Base-by-base conservation (phyloP, 2,888 invertebrate species). In the Parnassius glacialis region DNA sequence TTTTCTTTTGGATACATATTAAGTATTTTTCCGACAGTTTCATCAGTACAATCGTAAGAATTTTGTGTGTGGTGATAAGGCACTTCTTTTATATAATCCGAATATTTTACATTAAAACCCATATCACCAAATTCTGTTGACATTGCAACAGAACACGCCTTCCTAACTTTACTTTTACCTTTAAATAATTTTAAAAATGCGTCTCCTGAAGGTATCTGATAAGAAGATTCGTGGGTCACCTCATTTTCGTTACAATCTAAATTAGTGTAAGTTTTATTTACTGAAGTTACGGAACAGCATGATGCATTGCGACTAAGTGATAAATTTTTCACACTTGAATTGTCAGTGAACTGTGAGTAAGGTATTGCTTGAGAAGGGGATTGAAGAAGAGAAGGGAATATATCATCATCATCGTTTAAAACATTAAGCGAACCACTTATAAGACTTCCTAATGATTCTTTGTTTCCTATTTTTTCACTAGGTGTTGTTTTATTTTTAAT, bases 241-340 rank as follows among this genome's bases (percentile, higher is more conserved):
- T 62, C 52, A 65, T 74, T 76, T 65, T 79, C 79, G 57, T 81
- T 80, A 7, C 64, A 62, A 52, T 90, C 90, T 44, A 90, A 68
- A 65, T 90, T 81, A 70, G 81, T 86, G 54, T 87, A 90, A 0
- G 78, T 79, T 64, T 83, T 84, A 52, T 72, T 77, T 16, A 87
- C 67, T 0, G 86, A 81, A 0, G 65, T 63, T 0, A 86, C 78
- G 0, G 89, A 86, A 20, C 71, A 73, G 34, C 71, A 61, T 0
- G 88, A 88, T 51, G 71, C 70, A 2, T 75, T 67, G 7, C 71
- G 71, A 43, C 70, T 73, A 10, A 72, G 62, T 9, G 71, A 68
- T 10, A 79, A 47, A 7, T 63, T 64, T 9, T 65, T 65, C 47
- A 64, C 42, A 13, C 64, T 67, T 3, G 64, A 65, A 13, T 69